Base-by-base conservation (phyloP, 2,888 invertebrate genomes). In the Athalia rosae region DNA sequence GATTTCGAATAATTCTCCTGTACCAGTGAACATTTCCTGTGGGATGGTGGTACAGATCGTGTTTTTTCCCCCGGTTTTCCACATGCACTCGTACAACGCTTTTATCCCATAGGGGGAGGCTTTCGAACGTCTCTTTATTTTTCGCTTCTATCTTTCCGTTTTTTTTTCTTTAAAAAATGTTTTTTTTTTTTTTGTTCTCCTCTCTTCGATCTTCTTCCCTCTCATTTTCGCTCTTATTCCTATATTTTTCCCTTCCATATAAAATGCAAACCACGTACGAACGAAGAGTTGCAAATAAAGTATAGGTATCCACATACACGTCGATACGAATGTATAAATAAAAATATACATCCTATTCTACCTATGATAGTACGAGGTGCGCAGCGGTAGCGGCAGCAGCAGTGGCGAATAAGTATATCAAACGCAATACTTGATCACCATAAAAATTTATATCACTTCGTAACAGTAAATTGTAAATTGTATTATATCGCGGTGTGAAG, bases 361-460 rank as follows among this genome's bases (percentile, higher is more conserved):
- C 1, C 28, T 28, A 28, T 28, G 28, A 28, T 28, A 28, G 28
- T 28, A 28, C 28, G 28, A 28, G 28, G 28, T 28, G 28, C 28
- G 28, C 28, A 28, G 28, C 28, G 28, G 28, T 28, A 28, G 28
- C 28, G 28, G 28, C 28, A 28, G 28, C 28, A 28, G 28, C 28
- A 28, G 28, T 28, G 28, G 28, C 28, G 28, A 28, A 45, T 66
- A 66, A 80, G 81, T 84, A 83, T 84, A 87, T 86, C 84, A 85
- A 84, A 83, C 81, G 82, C 82, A 85, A 84, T 82, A 83, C 85
- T 87, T 89, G 87, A 89, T 89, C 88, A 89, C 87, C 88, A 88
- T 89, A 89, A 89, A 89, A 89, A 88, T 89, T 85, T 86, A 88
- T 87, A 85, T 85, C 80, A 79, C 81, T 81, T 85, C 86, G 83